Evolutionary conservation across 2,113 vertebrate genomes (phyloP).

Genomic region (Desmodus rotundus): DNA sequence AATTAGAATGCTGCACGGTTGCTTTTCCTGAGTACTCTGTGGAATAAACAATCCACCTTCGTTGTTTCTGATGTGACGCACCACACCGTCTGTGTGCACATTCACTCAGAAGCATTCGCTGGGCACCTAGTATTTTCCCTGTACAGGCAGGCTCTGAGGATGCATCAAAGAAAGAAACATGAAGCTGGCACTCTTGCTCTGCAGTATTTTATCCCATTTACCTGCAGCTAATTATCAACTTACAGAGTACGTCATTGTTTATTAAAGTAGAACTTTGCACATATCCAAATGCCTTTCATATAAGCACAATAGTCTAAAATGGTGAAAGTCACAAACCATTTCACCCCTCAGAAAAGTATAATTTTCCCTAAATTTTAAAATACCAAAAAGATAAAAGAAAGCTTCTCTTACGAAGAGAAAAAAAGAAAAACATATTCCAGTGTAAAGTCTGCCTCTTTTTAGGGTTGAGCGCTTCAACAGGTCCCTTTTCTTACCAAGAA

Average conservation of each 20-base stretch:
- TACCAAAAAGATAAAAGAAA: background rate
- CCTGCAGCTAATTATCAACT: background rate
- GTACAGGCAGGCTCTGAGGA: background rate
- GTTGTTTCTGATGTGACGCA: background rate
- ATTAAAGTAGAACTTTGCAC: background rate
- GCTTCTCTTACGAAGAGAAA: background rate
- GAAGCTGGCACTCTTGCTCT: background rate
- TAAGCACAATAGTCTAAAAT: background rate
- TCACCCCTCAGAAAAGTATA: background rate
- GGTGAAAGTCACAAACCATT: background rate
- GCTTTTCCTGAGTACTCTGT: background rate
- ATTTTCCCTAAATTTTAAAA: background rate
- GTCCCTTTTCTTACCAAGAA: background rate
- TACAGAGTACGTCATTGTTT: background rate
- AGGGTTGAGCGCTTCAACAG: background rate
- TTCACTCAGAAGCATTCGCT: background rate
- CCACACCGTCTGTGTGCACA: fast-evolving
- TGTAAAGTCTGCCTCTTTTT: background rate
- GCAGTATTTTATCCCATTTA: background rate
- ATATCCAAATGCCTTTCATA: background rate
- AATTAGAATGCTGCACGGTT: background rate
- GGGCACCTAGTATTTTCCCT: background rate
- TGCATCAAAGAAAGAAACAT: background rate
- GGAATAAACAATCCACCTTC: background rate
- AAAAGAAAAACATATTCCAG: background rate